These are phyloP conservation scores for Crambe crambe DNA, from an alignment of 37 sponge, comb jelly and placozoan genomes.

Conservation along the genomic window DNA sequence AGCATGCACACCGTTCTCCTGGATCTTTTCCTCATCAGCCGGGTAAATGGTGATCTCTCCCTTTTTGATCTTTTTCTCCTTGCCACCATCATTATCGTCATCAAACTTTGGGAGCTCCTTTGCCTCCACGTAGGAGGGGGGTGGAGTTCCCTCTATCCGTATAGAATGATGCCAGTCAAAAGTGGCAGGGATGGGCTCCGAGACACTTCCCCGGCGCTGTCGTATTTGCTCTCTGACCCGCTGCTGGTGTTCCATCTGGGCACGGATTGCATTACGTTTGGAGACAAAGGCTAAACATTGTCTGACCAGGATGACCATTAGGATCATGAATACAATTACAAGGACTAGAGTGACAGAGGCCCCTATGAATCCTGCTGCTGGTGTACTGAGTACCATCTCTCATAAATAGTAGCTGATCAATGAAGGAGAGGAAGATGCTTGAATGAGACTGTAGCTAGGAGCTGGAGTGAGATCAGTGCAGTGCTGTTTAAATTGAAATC, in stretches of 20 bases:
- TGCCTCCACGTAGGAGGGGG: conserved; percentile 72
- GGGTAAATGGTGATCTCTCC: neutral
- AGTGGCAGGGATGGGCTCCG: conserved; percentile 66
- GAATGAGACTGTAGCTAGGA: too few species aligned
- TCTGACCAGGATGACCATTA: conserved; percentile 72
- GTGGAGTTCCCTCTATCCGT: conserved; percentile 70
- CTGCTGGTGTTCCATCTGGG: conserved; percentile 31
- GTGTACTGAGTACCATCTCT: conserved; percentile 15
- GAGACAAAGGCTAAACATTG: conserved; percentile 74
- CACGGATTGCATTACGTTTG: conserved; percentile 29
- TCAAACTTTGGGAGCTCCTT: conserved; percentile 56
- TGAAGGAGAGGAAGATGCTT: too few species aligned
- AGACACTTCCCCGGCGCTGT: conserved; percentile 42
- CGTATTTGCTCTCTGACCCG: conserved; percentile 21
- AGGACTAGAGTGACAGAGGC: conserved; percentile 80
- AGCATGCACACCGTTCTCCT: neutral
- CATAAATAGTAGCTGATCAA: too few species aligned
- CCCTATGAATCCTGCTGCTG: conserved; percentile 80
- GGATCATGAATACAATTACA: conserved; percentile 74
- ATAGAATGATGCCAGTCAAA: conserved; percentile 88
- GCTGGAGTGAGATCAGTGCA: too few species aligned
- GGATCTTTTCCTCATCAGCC: neutral
- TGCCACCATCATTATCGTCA: neutral
- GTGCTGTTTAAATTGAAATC: too few species aligned
- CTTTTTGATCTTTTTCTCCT: neutral